phyloP scores from a whole-genome alignment of 2,797 vertebrate species.

The Poeciliopsis gracilis region DNA sequence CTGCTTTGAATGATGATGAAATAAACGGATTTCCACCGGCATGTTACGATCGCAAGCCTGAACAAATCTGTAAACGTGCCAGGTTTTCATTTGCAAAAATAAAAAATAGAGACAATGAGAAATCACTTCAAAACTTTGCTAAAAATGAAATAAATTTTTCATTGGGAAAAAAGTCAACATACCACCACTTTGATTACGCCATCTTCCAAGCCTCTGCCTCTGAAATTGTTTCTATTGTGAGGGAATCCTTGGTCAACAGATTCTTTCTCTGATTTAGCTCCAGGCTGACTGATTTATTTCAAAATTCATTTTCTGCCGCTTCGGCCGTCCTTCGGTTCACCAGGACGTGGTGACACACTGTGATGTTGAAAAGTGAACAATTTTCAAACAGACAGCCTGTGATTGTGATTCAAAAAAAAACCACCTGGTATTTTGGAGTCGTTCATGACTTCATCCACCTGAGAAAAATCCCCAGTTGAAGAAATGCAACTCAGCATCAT shows the following conservation, averaged over 20 bases:
- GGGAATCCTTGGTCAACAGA: background rate
- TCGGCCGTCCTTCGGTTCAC: background rate
- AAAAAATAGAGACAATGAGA: background rate
- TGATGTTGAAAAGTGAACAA: background rate
- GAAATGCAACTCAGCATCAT: background rate
- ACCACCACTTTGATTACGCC: background rate
- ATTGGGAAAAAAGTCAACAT: background rate
- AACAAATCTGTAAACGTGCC: background rate
- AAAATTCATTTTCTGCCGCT: background rate
- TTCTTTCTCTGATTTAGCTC: background rate
- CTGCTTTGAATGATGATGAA: constrained; percentile 12
- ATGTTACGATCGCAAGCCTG: background rate
- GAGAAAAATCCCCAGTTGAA: background rate
- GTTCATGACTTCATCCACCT: background rate
- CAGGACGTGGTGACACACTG: background rate
- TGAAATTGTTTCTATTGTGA: background rate
- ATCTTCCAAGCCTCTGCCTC: background rate
- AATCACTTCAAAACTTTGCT: background rate
- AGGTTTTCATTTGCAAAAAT: background rate
- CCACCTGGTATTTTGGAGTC: background rate
- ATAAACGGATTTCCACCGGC: background rate
- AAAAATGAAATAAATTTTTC: background rate
- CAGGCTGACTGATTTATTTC: background rate
- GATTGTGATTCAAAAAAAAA: background rate
- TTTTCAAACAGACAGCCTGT: background rate